Base-by-base conservation (phyloP, 2,113 vertebrate species). In the Chloropsis hardwickii region DNA sequence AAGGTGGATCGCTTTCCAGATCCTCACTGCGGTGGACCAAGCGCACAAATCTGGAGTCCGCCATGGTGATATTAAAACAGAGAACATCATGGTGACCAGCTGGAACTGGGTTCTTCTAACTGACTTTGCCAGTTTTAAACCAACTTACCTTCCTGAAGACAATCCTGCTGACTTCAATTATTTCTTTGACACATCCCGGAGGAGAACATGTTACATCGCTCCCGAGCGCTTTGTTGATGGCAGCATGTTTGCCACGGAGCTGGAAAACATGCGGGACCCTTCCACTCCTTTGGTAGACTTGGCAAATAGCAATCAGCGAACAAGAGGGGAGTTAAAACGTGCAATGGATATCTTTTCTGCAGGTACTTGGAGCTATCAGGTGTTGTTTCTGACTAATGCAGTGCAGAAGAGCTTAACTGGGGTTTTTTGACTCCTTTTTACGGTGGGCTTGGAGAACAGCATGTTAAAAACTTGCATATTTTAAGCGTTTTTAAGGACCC, bases 331-430 rank as follows among this genome's bases (percentile, higher is more conserved):
- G 65, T 97, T 99, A 53, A 99, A 98, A 84, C 98, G 98, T 82
- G 98, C 99, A 57, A 99, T 99, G 99, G 99, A 99, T 95, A 99
- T 99, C 90, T 99, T 99, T 98, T 99, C 99, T 50, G 99, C 99
- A 99, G 99, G 99, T 99, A 98, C 70, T 83, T 67, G 89, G 61
- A 62, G 31, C 51, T 45, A 31, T 73, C 10, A 13, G 37, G 14
- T 24, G 27, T 7, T 44, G 35, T 60, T 84, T 50, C 8, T 37
- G 27, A 8, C 29, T 58, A 1, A 2, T 29, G 20, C 48, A 54
- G 12, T 28, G 9, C 71, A 57, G 44, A 73, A 72, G 79, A 90
- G 20, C 42, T 82, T 44, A 11, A 58, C 42, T 57, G 20, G 20
- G 0, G 1, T 13, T 40, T 39, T 51, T 24, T 3, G 3, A 12